Percentiles rank a stretch among this genome's conserved stretches.
phyloP scores from a whole-genome alignment of 2,113 vertebrate genomes.

The Anser brachyrhynchus region DNA sequence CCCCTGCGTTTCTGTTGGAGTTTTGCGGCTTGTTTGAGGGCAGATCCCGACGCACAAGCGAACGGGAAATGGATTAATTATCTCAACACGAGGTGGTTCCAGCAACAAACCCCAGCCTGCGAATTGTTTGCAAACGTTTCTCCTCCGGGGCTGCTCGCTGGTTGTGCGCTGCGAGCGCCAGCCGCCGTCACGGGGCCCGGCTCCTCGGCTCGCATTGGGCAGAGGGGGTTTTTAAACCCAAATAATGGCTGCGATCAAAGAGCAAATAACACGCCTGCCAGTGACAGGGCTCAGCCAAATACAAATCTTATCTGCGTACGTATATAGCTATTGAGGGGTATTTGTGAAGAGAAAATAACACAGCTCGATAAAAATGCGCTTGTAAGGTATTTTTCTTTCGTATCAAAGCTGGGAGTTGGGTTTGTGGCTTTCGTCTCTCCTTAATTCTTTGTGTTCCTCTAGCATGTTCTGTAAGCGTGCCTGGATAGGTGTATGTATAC shows the following conservation, averaged over 20 bases:
- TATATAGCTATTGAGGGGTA: conserved; percentile 56
- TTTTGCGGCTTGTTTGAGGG: background rate
- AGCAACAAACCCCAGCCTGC: background rate
- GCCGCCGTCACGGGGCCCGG: background rate
- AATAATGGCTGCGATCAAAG: background rate
- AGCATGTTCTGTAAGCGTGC: background rate
- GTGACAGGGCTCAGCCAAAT: conserved; percentile 59
- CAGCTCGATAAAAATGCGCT: background rate
- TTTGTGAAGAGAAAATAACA: conserved; percentile 53
- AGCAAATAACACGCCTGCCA: background rate
- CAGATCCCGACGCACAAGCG: background rate
- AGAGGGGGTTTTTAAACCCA: background rate
- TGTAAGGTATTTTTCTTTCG: background rate
- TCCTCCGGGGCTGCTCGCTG: background rate
- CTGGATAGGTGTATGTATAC: background rate
- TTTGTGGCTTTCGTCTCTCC: conserved; percentile 8
- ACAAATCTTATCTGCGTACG: conserved; percentile 12
- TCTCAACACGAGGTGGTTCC: background rate
- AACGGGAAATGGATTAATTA: conserved; percentile 26
- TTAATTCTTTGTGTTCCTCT: conserved; percentile 5
- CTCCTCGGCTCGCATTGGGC: background rate
- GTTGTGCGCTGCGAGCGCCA: background rate
- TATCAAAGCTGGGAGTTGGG: background rate
- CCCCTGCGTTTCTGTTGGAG: background rate
- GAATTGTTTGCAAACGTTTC: background rate